Percentiles rank a stretch among this genome's conserved stretches.
Conservation (phyloP, 2,797 vertebrate genomes). For the Microchirus variegatus region DNA sequence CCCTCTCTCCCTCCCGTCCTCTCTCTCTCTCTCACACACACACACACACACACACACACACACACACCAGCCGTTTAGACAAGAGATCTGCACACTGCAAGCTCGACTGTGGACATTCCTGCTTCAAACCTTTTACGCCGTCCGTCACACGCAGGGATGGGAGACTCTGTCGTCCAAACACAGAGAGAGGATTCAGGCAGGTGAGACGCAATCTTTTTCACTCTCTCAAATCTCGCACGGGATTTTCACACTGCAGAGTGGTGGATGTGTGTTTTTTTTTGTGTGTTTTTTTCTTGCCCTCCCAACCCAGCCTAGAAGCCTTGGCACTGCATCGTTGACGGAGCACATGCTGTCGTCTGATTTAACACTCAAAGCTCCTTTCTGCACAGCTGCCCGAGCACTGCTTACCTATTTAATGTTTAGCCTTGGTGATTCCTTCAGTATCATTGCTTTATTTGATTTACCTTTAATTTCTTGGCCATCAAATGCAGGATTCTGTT, state of each 20-base stretch:
- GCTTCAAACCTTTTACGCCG: conserved; percentile 92
- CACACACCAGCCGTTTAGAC: conserved; percentile 88
- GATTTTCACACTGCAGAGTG: conserved; percentile 43
- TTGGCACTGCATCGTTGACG: conserved; percentile 45
- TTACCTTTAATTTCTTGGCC: conserved; percentile 24
- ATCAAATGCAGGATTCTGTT: conserved; percentile 58
- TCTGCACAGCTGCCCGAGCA: conserved; percentile 10
- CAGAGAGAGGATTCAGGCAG: conserved; percentile 90
- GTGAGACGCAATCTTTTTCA: conserved; percentile 70
- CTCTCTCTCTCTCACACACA: too few relatives aligned
- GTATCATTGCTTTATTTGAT: conserved; percentile 8
- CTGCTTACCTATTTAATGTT: conserved; percentile 37
- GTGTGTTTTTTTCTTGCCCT: conserved; percentile 12
- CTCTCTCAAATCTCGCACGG: too few relatives aligned
- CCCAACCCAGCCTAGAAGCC: conserved; percentile 38
- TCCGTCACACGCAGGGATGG: conserved; percentile 94
- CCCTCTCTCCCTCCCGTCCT: conserved; percentile 24
- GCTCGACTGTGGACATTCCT: conserved; percentile 94
- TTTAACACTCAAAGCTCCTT: conserved; percentile 22
- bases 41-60: conserved; percentile 9
- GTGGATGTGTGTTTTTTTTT: conserved; percentile 5
- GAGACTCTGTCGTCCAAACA: conserved; percentile 86
- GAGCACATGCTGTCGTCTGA: conserved; percentile 28
- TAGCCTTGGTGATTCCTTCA: conserved; percentile 18
- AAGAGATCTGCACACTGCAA: conserved; percentile 89